phyloP scores from a whole-genome alignment of 2,113 vertebrate species.

The zebrafish (Danio rerio) region GRCz12tu NC_133198.1:20366501-20367000 shows the following conservation, averaged over 20 bases:
- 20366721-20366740: neutral
- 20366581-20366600: constrained; percentile 50
- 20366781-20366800: neutral
- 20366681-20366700: neutral
- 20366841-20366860: neutral
- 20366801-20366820: neutral
- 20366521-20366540: neutral
- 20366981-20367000: too few relatives aligned
- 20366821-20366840: neutral
- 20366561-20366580: constrained; percentile 42
- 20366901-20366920: too few relatives aligned
- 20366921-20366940: too few relatives aligned
- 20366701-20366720: neutral
- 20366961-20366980: too few relatives aligned
- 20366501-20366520: neutral
- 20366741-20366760: neutral
- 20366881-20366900: too few relatives aligned
- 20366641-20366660: constrained; percentile 66
- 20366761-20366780: neutral
- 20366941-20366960: too few relatives aligned
- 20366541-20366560: neutral
- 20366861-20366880: too few relatives aligned
- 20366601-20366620: constrained; percentile 47
- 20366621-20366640: constrained; percentile 62
- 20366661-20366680: constrained; percentile 34